Conservation (phyloP, 2,797 vertebrate species). For the Apodemus agrarius region DNA sequence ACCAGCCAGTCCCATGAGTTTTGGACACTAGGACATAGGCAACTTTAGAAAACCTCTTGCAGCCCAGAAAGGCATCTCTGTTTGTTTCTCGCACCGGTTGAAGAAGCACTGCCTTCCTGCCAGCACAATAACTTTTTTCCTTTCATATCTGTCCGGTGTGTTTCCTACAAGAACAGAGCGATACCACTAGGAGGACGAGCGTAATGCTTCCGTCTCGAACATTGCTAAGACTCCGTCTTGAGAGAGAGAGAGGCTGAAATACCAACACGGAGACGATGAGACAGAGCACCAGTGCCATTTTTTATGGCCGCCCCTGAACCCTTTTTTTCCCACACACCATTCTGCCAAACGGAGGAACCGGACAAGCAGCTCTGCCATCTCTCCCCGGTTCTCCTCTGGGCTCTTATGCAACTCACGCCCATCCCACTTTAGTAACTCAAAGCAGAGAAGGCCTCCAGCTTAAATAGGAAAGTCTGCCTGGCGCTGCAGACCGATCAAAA, state of each 20-base stretch:
- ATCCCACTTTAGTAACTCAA: slow-evolving; percentile 58
- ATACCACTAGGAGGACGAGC: neutral
- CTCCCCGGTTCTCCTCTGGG: slow-evolving; percentile 12
- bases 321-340: slow-evolving; percentile 11
- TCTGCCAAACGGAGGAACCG: slow-evolving; percentile 28
- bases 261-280: neutral
- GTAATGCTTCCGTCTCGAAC: neutral
- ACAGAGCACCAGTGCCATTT: neutral
- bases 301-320: neutral
- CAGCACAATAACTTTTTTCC: neutral
- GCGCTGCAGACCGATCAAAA: slow-evolving; percentile 68
- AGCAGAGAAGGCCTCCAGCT: slow-evolving; percentile 74
- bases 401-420: slow-evolving; percentile 46
- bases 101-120: neutral
- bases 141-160: neutral
- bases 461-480: slow-evolving; percentile 74
- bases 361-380: neutral
- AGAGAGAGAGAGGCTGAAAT: slow-evolving; percentile 5
- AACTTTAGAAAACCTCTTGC: neutral
- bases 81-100: neutral
- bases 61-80: neutral
- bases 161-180: neutral
- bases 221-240: neutral
- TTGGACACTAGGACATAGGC: neutral
- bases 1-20: no score